Evolutionary conservation across 92 coral and sea anemone species (phyloP).

Genomic region (Porites evermanni): DNA sequence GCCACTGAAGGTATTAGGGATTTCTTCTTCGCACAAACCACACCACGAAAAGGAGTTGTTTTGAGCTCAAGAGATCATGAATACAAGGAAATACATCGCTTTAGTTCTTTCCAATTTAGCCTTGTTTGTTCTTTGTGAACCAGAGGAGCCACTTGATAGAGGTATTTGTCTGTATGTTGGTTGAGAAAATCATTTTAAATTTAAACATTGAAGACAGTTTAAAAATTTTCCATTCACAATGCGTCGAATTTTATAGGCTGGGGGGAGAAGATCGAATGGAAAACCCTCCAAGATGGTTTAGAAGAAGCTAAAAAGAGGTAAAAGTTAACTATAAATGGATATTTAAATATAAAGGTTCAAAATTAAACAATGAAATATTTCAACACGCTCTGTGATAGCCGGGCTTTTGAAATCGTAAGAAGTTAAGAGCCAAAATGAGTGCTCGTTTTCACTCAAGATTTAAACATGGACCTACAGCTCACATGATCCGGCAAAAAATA

Average conservation of each 20-base stretch:
- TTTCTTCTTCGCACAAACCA: neutral
- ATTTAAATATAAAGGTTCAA: conserved; percentile 4
- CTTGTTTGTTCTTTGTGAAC: conserved; percentile 6
- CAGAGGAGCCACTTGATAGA: conserved; percentile 45
- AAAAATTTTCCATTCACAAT: neutral
- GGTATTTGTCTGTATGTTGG: neutral
- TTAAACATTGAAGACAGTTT: conserved; percentile 10
- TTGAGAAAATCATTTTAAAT: neutral
- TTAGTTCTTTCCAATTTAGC: conserved; percentile 22
- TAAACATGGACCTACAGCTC: no score
- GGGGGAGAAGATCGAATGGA: conserved; percentile 84
- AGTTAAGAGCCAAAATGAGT: no score
- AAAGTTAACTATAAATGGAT: neutral
- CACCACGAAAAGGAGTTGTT: neutral
- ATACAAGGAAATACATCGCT: conserved; percentile 2
- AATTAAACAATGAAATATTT: neutral
- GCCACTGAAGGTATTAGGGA: neutral
- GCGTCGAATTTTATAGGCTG: conserved; percentile 60
- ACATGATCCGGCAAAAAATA: no score
- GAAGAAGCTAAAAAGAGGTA: conserved; percentile 82
- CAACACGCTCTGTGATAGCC: neutral
- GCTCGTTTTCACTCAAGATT: no score
- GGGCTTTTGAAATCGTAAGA: neutral
- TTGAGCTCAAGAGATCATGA: neutral
- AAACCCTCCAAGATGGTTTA: conserved; percentile 67